Evolutionary conservation across 1,140 invertebrate species (phyloP), one percentile per base, ranked within the genome.

Genomic region (Megalopta genalis): DNA sequence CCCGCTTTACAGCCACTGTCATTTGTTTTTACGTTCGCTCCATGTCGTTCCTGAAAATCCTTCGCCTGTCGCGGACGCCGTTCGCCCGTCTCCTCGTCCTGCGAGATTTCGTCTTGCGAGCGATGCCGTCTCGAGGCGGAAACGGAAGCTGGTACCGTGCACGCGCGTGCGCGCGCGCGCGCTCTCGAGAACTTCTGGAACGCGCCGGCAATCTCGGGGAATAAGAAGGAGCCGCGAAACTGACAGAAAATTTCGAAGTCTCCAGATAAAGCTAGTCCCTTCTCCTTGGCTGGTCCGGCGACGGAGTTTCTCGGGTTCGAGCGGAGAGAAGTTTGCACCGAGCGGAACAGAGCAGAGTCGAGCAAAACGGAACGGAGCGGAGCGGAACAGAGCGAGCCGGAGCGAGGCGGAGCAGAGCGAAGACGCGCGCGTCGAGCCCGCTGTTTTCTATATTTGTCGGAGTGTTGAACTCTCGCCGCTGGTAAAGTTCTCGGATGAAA

Each of bases 11-110:
- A 84, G 79, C 73, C 77, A 64, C 74, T 75, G 67, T 87, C 81
- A 84, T 89, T 88, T 88, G 86, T 88, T 89, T 89, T 88, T 88
- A 88, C 86, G 86, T 87, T 88, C 81, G 81, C 76, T 81, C 72
- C 64, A 60, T 78, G 69, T 73, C 86, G 80, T 85, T 83, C 68
- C 57, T 87, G 76, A 87, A 87, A 85, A 87, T 84, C 74, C 81
- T 78, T 49, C 72, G 86, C 75, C 77, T 70, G 72, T 76, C 77
- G 70, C 59, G n/a, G 46, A 66, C 57, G 59, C 60, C 57, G 27
- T 60, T 54, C 65, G 16, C 49, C 49, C 64, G 27, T 39, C 25
- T 18, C 71, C 78, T 32, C 21, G 63, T 46, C 37, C 80, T 70
- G 69, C 65, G 73, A 83, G 80, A 86, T 86, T 83, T 86, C 64